These are phyloP conservation scores for Rapana venosa DNA, from an alignment of 2,888 invertebrate species.

Conservation along the genomic window DNA sequence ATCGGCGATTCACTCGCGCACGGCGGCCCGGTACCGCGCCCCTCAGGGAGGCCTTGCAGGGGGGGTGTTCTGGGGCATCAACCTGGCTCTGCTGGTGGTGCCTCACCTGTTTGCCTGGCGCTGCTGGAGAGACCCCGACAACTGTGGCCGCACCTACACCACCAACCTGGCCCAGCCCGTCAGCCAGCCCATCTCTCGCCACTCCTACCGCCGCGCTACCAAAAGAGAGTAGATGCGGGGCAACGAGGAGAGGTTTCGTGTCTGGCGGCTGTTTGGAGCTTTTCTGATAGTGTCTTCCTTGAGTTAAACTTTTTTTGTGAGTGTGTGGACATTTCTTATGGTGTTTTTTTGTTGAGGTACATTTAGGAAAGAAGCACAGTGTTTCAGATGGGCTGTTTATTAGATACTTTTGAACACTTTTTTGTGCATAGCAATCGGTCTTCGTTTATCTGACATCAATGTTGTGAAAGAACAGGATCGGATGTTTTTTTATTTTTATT, in stretches of 20 bases:
- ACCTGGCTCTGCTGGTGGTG: constrained; percentile 64
- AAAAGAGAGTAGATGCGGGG: not conserved
- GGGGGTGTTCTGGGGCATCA: constrained; percentile 63
- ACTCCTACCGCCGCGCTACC: not conserved
- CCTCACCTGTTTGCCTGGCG: constrained; percentile 69
- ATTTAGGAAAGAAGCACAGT: too few relatives aligned
- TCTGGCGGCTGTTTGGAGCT: not conserved
- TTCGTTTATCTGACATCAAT: too few relatives aligned
- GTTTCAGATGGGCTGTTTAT: too few relatives aligned
- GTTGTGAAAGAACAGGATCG: too few relatives aligned
- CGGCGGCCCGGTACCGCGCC: constrained; percentile 55
- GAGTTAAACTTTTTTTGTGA: too few relatives aligned
- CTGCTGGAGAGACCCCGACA: constrained; percentile 53
- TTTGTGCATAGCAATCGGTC: too few relatives aligned
- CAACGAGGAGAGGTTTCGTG: not conserved
- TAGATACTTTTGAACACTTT: too few relatives aligned
- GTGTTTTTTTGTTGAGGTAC: too few relatives aligned
- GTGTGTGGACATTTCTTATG: too few relatives aligned
- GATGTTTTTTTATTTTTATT: too few relatives aligned
- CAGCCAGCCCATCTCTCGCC: constrained; percentile 4
- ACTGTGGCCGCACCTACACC: constrained; percentile 51
- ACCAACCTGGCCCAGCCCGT: constrained; percentile 48
- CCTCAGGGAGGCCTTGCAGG: constrained; percentile 53
- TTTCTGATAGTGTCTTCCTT: too few relatives aligned
- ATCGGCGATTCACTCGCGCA: constrained; percentile 63